Conservation (phyloP, 2,888 invertebrate species). For the Cremastinae sp. region DNA sequence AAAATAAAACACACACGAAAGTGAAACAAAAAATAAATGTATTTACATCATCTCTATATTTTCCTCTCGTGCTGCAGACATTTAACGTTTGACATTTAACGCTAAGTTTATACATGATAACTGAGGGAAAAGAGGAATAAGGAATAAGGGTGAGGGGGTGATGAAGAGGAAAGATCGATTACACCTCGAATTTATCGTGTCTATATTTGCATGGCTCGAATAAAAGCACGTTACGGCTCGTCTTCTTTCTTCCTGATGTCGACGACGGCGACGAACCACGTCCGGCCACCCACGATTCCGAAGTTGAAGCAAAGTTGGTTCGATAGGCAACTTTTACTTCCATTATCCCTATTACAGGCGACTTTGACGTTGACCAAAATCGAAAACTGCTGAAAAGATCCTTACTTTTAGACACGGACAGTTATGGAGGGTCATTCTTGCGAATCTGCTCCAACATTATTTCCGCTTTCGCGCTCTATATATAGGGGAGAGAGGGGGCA, state of each 20-base stretch:
- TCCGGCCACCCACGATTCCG: constrained; percentile 59
- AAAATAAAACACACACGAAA: too few species aligned
- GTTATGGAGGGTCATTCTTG: too few species aligned
- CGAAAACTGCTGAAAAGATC: constrained; percentile 22
- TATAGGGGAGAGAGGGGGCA: too few species aligned
- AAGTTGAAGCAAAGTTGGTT: constrained; percentile 50
- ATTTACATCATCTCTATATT: constrained; percentile 1
- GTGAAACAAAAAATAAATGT: constrained; percentile 9
- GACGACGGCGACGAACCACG: constrained; percentile 12
- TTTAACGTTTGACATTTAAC: neutral
- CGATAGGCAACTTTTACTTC: constrained; percentile 29
- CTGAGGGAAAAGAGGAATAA: too few species aligned
- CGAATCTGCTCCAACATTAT: neutral
- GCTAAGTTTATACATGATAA: neutral
- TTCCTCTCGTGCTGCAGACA: constrained; percentile 1
- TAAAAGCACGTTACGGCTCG: constrained; percentile 41
- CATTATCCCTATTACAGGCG: constrained; percentile 12
- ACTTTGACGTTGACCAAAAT: constrained; percentile 25
- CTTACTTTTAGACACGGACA: too few species aligned
- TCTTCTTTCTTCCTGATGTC: neutral
- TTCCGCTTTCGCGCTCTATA: constrained; percentile 5
- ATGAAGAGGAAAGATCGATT: neutral
- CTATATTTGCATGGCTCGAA: constrained; percentile 24
- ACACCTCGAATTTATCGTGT: constrained; percentile 6
- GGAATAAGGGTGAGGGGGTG: too few species aligned